Evolutionary conservation across 2,888 invertebrate genomes (phyloP).

Genomic region (Trissolcus japonicus): DNA sequence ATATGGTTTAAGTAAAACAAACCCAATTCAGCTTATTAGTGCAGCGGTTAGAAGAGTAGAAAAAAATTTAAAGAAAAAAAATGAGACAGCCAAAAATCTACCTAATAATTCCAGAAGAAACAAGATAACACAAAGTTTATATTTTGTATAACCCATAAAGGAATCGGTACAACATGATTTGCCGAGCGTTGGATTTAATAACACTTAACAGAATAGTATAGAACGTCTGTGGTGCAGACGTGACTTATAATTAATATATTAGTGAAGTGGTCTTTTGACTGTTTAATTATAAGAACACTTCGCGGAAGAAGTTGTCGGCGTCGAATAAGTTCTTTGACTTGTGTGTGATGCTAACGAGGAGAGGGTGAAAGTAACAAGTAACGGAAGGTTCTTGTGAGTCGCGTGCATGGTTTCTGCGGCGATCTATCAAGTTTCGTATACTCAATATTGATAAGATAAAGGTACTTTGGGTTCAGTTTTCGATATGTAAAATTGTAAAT

Average conservation of each 20-base stretch:
- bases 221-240: slow-evolving; percentile 12
- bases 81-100: too few relatives aligned
- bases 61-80: too few relatives aligned
- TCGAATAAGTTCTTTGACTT: slow-evolving; percentile 44
- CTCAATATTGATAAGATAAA: slow-evolving; percentile 14
- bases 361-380: slow-evolving; percentile 33
- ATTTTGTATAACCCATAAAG: too few relatives aligned
- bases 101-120: too few relatives aligned
- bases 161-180: too few relatives aligned
- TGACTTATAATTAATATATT: slow-evolving; percentile 44
- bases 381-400: slow-evolving; percentile 17
- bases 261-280: slow-evolving; percentile 48
- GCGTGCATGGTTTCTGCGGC: slow-evolving; percentile 10
- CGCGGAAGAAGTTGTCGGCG: slow-evolving; percentile 31
- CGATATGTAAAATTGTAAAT: too few relatives aligned
- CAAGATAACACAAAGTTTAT: too few relatives aligned
- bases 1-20: too few relatives aligned
- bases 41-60: too few relatives aligned
- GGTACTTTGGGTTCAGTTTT: too few relatives aligned
- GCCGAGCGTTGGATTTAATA: slow-evolving; percentile 12
- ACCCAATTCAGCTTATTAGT: too few relatives aligned
- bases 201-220: slow-evolving; percentile 19
- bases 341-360: slow-evolving; percentile 30
- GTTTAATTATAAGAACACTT: slow-evolving; percentile 47
- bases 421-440: not conserved